Evolutionary conservation across 2,888 invertebrate genomes (phyloP), one percentile per base, ranked within the genome.

Genomic region (Drosophila quasianomalipes): DNA sequence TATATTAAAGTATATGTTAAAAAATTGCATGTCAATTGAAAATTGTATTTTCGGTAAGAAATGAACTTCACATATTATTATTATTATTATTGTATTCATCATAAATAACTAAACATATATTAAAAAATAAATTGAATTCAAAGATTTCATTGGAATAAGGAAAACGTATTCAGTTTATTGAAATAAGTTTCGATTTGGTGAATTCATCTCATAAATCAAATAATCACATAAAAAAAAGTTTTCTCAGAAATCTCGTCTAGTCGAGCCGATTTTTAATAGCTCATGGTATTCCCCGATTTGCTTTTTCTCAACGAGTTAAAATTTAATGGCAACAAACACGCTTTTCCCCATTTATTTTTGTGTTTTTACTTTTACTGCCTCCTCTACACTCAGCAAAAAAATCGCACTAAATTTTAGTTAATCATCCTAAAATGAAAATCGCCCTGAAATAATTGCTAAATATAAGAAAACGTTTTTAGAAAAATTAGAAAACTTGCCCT

Each of bases 301-400:
- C 12, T 44, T 14, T 14, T 53, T 55, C 62, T 47, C 31, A 28
- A n/a, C n/a, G n/a, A n/a, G 31, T 41, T 55, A 10, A 7, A 47
- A 65, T 39, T 39, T 4, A 65, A 44, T 33, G 65, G 62, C 52
- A 57, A 49, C 31, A 55, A 68, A 58, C n/a, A 22, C 12, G 52
- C 3, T 22, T 44, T 44, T 22, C 12, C 3, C 14, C 22, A 22
- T 44, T 22, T 3, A 14, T 22, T 22, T 22, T 14, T 14, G 14
- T 22, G 14, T 7, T 22, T 22, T 22, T 47, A 14, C 22, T 9
- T 26, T 14, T 47, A 22, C 47, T 16, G 22, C 22, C 7, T 16
- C 16, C 7, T 22, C 22, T 26, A 22, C 22, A 22, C 47, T 22
- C 14, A 44, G 22, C 14, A 7, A 22, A 12, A 7, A 22, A 22